Evolutionary conservation across 2,113 vertebrate genomes (phyloP), one percentile per base, ranked within the genome.

Genomic region (Coryphaenoides rupestris): DNA sequence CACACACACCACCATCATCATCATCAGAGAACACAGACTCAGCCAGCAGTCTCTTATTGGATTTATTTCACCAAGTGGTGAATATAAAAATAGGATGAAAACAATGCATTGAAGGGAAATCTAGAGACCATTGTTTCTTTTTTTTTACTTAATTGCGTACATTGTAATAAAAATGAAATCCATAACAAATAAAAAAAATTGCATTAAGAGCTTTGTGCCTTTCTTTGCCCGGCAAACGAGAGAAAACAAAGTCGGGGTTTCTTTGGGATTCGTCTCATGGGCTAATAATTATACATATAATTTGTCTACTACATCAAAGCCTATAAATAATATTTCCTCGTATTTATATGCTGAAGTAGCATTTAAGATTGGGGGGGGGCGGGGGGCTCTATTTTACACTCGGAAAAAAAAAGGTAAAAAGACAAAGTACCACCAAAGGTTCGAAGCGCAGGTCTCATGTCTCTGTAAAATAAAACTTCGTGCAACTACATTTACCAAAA

Each of bases 331-430:
- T 83, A 88, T 92, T 89, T 89, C 86, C 90, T 91, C 91, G 87
- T 94, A 93, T 90, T 90, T 92, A 92, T 80, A 84, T 90, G 89
- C 93, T 90, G 86, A 91, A 92, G 89, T 93, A 93, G 93, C 93
- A 85, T 93, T 90, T 77, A 79, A 88, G 76, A 78, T 82, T 83
- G 85, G 89, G 80, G 88, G 12, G 46, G 46, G 16, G n/a, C 14
- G 50, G 50, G 50, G 50, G 53, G 17, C 52, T 54, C 19, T 75
- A 85, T 88, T 84, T 89, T 87, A 92, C 88, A 89, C 86, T 88
- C 87, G 86, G 82, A 78, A 78, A 85, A 82, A 71, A 72, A 46
- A 62, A 58, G 54, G 64, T 70, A 72, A 60, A 89, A 90, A 79
- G 84, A 90, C 0, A 21, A 19, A 55, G 91, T 92, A 93, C 93